A percentile compares a stretch with the other conserved stretches of the same genome.
These are phyloP conservation scores for Copidosoma floridanum DNA, from an alignment of 1,140 invertebrate species.

Conservation along the genomic window DNA sequence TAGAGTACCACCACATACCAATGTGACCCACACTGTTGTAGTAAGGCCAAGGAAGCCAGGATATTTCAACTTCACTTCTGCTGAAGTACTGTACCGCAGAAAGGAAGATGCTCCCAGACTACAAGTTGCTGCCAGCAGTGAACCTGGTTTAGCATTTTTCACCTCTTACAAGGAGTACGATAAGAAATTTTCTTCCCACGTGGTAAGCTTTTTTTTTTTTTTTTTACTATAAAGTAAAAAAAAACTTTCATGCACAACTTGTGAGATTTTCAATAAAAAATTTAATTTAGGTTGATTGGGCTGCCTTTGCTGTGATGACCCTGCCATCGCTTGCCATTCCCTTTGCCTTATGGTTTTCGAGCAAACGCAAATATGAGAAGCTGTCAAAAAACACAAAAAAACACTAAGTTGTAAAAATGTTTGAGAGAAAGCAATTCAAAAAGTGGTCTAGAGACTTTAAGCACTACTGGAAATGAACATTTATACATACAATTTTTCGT, in stretches of 20 bases:
- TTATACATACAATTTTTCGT: constrained; percentile 31
- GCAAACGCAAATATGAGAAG: constrained; percentile 92
- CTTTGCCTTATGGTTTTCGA: constrained; percentile 89
- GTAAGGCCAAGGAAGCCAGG: constrained; percentile 87
- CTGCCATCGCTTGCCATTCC: constrained; percentile 92
- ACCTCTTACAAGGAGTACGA: constrained; percentile 95
- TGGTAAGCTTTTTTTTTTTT: constrained; percentile 61
- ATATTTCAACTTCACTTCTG: constrained; percentile 96
- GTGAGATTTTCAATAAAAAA: constrained; percentile 11
- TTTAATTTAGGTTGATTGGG: constrained; percentile 81
- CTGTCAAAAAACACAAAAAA: constrained; percentile 55
- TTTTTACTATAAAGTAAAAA: background rate
- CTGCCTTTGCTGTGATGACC: constrained; percentile 94
- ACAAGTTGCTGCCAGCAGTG: constrained; percentile 86
- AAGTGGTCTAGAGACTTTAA: too few species aligned
- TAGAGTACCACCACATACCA: constrained; percentile 86
- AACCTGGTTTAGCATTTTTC: constrained; percentile 95
- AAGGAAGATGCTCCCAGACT: constrained; percentile 74
- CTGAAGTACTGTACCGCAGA: constrained; percentile 85
- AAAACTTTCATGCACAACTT: constrained; percentile 19
- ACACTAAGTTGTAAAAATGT: constrained; percentile 40
- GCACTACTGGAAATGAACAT: constrained; percentile 30
- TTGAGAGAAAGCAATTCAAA: too few species aligned
- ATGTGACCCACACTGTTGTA: constrained; percentile 92
- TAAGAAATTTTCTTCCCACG: constrained; percentile 96